phyloP scores from a whole-genome alignment of 2,797 vertebrate genomes.

The Halcyon badia region DNA sequence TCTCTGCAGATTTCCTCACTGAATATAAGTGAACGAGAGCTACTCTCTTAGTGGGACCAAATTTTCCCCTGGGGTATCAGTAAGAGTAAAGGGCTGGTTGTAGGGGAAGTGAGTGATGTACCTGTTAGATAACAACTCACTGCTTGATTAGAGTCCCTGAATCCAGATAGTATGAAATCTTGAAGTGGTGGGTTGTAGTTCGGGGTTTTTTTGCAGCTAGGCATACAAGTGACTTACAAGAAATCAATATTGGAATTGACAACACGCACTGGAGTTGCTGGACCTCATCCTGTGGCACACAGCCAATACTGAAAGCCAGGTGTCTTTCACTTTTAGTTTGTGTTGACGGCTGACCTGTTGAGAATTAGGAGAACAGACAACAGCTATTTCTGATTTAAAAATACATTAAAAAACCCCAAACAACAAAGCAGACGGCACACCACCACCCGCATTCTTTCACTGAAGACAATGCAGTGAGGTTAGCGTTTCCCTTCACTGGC shows the following conservation, averaged over 20 bases:
- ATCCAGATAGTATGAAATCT: background rate
- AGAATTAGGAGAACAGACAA: background rate
- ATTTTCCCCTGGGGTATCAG: background rate
- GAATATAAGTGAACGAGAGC: background rate
- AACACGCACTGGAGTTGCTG: background rate
- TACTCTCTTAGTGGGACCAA: background rate
- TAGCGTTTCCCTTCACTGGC: background rate
- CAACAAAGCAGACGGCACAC: fast-evolving
- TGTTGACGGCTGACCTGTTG: background rate
- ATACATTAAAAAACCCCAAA: fast-evolving
- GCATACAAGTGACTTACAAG: fast-evolving
- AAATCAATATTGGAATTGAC: background rate
- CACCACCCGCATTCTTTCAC: background rate
- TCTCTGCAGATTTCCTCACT: background rate
- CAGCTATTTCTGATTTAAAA: background rate
- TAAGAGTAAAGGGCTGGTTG: background rate
- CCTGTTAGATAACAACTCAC: background rate
- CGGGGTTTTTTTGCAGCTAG: background rate
- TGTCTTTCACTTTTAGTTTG: background rate
- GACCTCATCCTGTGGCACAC: background rate
- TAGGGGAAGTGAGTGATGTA: background rate
- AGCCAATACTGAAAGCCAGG: background rate
- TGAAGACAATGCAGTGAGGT: background rate
- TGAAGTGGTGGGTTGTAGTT: background rate
- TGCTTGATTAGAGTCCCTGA: background rate